Evolutionary conservation across 2,888 invertebrate genomes (phyloP).

Genomic region (Tinea trinotella): DNA sequence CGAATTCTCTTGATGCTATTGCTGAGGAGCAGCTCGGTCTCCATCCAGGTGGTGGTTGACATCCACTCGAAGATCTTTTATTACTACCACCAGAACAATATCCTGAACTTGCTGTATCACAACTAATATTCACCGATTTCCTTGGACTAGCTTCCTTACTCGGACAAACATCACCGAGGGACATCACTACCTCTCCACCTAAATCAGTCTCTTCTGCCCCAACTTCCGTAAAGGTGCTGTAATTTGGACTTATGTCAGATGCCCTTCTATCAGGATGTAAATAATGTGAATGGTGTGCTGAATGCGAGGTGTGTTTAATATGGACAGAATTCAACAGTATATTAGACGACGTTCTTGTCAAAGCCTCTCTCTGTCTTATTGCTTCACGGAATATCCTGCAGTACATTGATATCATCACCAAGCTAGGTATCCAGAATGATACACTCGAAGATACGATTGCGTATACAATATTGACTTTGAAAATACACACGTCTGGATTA

Average conservation of each 20-base stretch:
- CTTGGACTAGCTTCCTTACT: conserved; percentile 66
- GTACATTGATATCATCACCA: conserved; percentile 95
- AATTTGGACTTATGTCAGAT: conserved; percentile 63
- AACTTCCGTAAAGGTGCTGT: conserved; percentile 65
- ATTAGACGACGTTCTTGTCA: conserved; percentile 89
- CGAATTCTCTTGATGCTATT: conserved; percentile 69
- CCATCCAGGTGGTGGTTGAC: conserved; percentile 68
- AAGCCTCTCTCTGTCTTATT: conserved; percentile 84
- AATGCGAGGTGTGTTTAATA: conserved; percentile 83
- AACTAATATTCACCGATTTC: conserved; percentile 63
- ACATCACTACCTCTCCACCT: conserved; percentile 54
- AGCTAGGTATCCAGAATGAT: conserved; percentile 93
- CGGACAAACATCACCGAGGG: conserved; percentile 56
- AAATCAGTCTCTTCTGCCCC: conserved; percentile 62
- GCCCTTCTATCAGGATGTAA: conserved; percentile 60
- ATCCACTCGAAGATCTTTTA: conserved; percentile 56
- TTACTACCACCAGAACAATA: conserved; percentile 66
- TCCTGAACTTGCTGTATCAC: conserved; percentile 65
- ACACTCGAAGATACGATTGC: conserved; percentile 91
- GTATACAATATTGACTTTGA: conserved; percentile 89
- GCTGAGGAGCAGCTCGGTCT: conserved; percentile 74
- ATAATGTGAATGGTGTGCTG: conserved; percentile 74
- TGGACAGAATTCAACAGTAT: conserved; percentile 88
- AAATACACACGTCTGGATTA: conserved; percentile 84
- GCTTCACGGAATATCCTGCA: conserved; percentile 88